Percentiles rank a stretch among this genome's conserved stretches.
These are phyloP conservation scores for Ochropleura plecta DNA, from an alignment of 2,888 invertebrate genomes.

Conservation along the genomic window DNA sequence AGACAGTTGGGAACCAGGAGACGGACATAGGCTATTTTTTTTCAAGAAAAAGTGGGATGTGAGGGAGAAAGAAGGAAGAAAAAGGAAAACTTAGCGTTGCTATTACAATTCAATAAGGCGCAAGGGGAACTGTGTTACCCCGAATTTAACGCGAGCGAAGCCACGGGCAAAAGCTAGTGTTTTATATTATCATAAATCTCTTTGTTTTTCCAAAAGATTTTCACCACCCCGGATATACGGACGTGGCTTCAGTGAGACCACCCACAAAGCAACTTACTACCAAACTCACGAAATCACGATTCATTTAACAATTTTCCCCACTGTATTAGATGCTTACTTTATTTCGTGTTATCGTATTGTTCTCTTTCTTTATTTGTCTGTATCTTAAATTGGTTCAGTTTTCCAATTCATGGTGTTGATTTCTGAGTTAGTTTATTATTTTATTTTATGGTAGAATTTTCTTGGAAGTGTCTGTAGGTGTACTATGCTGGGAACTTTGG, in stretches of 20 bases:
- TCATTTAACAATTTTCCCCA: slow-evolving; percentile 76
- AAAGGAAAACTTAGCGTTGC: no score
- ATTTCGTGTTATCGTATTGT: slow-evolving; percentile 47
- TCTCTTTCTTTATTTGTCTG: slow-evolving; percentile 37
- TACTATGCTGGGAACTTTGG: background rate
- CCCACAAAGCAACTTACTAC: slow-evolving; percentile 78
- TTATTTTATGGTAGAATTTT: background rate
- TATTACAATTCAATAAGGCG: no score
- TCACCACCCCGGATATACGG: background rate
- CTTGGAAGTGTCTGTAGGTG: background rate
- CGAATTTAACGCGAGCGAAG: no score
- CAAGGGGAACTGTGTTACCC: no score
- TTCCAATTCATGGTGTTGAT: slow-evolving; percentile 25
- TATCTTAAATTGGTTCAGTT: slow-evolving; percentile 35
- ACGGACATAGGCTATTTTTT: no score
- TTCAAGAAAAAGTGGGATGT: no score
- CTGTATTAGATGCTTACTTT: slow-evolving; percentile 28
- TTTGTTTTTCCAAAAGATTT: background rate
- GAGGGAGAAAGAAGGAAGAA: no score
- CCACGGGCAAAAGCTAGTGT: no score
- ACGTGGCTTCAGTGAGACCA: slow-evolving; percentile 61
- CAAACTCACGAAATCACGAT: slow-evolving; percentile 71
- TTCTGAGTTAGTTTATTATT: background rate
- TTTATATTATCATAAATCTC: background rate
- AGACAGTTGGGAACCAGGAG: no score